Percentiles rank a stretch among this genome's conserved stretches.
Evolutionary conservation across 2,797 vertebrate species (phyloP).

Genomic region (Podargus strigoides): DNA sequence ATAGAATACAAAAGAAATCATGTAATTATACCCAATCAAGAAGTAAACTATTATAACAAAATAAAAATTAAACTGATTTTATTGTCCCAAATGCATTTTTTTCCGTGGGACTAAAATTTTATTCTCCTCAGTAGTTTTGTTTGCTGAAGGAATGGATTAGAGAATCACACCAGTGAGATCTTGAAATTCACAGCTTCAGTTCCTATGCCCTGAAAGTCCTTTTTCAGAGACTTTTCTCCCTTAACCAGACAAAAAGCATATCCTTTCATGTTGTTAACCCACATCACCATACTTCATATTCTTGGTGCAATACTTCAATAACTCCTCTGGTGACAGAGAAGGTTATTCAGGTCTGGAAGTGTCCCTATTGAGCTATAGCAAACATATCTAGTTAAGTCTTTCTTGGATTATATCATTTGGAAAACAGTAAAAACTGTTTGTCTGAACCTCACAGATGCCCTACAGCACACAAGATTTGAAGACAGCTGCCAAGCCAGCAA

Average conservation of each 20-base stretch:
- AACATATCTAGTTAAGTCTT: background rate
- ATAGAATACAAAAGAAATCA: background rate
- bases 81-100: background rate
- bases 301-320: background rate
- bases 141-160: background rate
- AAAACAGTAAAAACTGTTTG: background rate
- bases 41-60: background rate
- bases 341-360: conserved; percentile 8
- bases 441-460: background rate
- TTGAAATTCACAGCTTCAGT: background rate
- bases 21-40: background rate
- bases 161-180: background rate
- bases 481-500: background rate
- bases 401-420: background rate
- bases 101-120: background rate
- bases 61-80: background rate
- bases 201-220: background rate
- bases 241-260: background rate
- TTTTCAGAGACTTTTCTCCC: background rate
- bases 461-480: background rate
- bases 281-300: background rate
- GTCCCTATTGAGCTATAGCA: background rate
- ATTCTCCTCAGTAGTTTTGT: background rate
- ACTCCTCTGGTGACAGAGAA: background rate
- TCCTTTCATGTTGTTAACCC: background rate